These are phyloP conservation scores for Drosophila neocordata DNA, from an alignment of 1,140 invertebrate species.

Conservation along the genomic window DNA sequence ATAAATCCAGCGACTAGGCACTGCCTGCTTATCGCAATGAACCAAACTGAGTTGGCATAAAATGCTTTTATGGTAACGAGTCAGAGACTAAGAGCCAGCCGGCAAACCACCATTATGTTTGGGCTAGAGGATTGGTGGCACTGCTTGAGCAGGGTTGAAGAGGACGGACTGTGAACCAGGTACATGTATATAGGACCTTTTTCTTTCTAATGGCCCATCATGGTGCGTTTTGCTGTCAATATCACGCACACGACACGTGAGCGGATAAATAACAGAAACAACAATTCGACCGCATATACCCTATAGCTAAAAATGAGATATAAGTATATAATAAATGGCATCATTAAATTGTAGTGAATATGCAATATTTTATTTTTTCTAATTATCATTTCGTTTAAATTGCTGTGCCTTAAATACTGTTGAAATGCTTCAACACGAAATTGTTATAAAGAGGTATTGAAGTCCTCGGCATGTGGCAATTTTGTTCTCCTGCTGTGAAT, in stretches of 20 bases:
- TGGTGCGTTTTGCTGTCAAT: constrained; percentile 9
- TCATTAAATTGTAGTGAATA: neutral
- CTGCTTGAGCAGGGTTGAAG: neutral
- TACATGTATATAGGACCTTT: constrained; percentile 4
- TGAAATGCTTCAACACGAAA: neutral
- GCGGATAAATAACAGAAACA: neutral
- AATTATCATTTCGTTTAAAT: neutral
- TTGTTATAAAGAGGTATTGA: constrained; percentile 5
- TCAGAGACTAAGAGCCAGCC: constrained; percentile 4
- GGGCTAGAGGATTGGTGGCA: neutral
- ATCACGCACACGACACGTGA: constrained; percentile 28
- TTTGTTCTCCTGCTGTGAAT: neutral
- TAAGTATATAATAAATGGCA: neutral
- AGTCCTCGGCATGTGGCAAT: neutral
- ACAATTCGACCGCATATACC: constrained; percentile 15
- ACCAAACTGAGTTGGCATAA: constrained; percentile 17
- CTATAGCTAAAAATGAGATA: constrained; percentile 1
- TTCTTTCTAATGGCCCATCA: constrained; percentile 7
- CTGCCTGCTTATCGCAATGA: constrained; percentile 25
- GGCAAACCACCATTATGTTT: neutral
- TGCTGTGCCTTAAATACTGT: neutral
- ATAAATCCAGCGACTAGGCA: constrained; percentile 22
- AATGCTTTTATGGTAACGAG: constrained; percentile 13
- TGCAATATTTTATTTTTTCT: neutral
- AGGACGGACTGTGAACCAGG: constrained; percentile 8